Evolutionary conservation across 2,113 vertebrate species (phyloP), one percentile per base, ranked within the genome.

Genomic region (Jacana jacana): DNA sequence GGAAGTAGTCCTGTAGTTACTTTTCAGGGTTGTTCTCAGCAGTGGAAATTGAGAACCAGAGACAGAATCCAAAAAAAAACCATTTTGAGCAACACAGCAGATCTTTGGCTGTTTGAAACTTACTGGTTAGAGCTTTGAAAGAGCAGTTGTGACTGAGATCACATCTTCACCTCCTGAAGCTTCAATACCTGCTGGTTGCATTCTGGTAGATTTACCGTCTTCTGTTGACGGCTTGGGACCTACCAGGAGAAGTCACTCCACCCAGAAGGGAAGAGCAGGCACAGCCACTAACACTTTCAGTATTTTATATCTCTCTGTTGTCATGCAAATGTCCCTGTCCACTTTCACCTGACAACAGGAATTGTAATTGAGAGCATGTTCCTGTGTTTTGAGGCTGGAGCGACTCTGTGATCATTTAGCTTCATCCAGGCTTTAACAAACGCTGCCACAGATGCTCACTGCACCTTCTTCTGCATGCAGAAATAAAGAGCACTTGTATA

Each of bases 401-500:
- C 0, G 1, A n/a, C 83, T 60, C 90, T 40, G 52, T n/a, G 90
- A 91, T 83, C 83, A 14, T 71, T 84, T 75, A 39, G 69, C 57
- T 86, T 86, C 68, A 79, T 20, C 89, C 77, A 55, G 79, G 64
- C 75, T 93, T 80, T 76, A 82, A 72, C 75, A 94, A 95, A 88
- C 23, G 42, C 81, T 86, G 39, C 95, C 64, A 40, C 48, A 64
- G 69, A 81, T 76, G 69, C 83, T 88, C 73, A 78, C 73, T 63
- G 44, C 82, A 68, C 78, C 39, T 63, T 76, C 83, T 54, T 60
- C 83, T 81, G 69, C 78, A 81, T 23, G 25, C 87, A 81, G 86
- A 81, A 81, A 91, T 91, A 81, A 89, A 92, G 52, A 88, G 65
- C 86, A 78, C 64, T 88, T 92, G 72, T 73, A 97, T 86, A 93